A percentile compares a stretch with the other conserved stretches of the same genome.
phyloP scores from a whole-genome alignment of 2,113 vertebrate genomes.

The Sapajus apella region DNA sequence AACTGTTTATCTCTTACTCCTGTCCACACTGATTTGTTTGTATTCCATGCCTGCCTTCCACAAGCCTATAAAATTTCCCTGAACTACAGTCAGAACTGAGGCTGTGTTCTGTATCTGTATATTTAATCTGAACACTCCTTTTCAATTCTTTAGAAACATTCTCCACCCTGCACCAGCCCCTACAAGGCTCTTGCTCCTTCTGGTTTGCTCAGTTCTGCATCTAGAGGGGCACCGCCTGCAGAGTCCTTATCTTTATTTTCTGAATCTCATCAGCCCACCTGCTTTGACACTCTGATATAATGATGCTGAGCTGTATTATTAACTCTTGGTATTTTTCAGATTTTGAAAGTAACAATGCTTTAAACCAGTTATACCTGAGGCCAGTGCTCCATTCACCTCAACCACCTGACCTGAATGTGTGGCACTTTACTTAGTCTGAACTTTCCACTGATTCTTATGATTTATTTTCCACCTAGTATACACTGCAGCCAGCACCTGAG shows the following conservation, averaged over 20 bases:
- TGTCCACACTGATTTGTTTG: conserved; percentile 82
- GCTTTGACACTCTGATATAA: background rate
- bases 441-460: background rate
- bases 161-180: background rate
- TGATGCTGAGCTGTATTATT: background rate
- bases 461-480: background rate
- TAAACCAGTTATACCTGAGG: background rate
- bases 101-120: conserved; percentile 45
- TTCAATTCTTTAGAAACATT: conserved; percentile 55
- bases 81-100: conserved; percentile 52
- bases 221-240: background rate
- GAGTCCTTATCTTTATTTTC: too few relatives aligned
- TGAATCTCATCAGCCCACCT: background rate
- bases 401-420: background rate
- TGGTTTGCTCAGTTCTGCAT: conserved; percentile 11
- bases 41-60: conserved; percentile 76
- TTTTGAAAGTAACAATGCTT: conserved; percentile 49
- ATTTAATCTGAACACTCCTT: conserved; percentile 43
- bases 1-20: conserved; percentile 82
- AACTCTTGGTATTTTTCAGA: background rate
- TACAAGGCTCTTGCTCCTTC: background rate
- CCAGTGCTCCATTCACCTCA: background rate
- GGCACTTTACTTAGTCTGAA: background rate
- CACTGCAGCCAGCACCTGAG: background rate
- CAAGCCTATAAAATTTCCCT: conserved; percentile 78